These are phyloP conservation scores for Noctua pronuba DNA, from an alignment of 2,888 invertebrate genomes.

Conservation along the genomic window DNA sequence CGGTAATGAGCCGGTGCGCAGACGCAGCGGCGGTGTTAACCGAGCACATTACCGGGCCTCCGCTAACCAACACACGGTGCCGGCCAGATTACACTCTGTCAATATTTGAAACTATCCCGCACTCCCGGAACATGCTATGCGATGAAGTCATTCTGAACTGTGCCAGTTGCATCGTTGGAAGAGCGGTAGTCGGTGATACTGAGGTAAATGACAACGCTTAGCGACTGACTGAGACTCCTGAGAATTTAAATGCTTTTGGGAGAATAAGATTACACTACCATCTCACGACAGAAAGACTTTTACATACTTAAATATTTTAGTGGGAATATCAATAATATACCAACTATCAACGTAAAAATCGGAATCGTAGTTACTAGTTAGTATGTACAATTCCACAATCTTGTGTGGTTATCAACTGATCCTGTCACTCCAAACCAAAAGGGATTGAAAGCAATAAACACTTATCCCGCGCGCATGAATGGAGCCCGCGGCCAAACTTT, in stretches of 20 bases:
- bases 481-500: constrained; percentile 54
- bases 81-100: constrained; percentile 87
- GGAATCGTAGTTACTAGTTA: not conserved
- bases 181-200: too few relatives aligned
- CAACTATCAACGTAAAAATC: not conserved
- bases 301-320: not conserved
- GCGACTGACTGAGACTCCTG: not conserved
- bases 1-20: constrained; percentile 84
- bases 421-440: constrained; percentile 20
- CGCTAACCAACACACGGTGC: constrained; percentile 84
- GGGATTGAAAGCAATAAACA: constrained; percentile 57
- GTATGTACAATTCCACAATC: constrained; percentile 1
- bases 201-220: not conserved
- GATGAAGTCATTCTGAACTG: constrained; percentile 57
- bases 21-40: constrained; percentile 78
- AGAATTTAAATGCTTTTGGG: not conserved
- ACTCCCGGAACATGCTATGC: constrained; percentile 59
- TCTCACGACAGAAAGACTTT: not conserved
- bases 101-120: constrained; percentile 82
- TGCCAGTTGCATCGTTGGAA: constrained; percentile 12
- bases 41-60: constrained; percentile 82
- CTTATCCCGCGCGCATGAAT: constrained; percentile 49
- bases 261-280: not conserved
- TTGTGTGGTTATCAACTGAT: constrained; percentile 40
- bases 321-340: not conserved